Conservation (phyloP, 2,888 invertebrate species). For the Fissipunctia ypsillon region DNA sequence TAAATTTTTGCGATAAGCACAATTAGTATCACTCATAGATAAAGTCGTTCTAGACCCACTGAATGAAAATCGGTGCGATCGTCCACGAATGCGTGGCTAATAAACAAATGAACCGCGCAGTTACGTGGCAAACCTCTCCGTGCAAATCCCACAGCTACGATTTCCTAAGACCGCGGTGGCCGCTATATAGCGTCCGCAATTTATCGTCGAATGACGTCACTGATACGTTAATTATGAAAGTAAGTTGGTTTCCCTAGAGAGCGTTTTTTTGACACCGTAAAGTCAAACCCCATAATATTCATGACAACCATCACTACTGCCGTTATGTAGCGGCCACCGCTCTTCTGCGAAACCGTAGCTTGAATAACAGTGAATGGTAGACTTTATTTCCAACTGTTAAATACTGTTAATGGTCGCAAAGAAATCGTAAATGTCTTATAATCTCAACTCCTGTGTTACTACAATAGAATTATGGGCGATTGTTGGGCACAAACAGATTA, state of each 20-base stretch:
- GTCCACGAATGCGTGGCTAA: not conserved
- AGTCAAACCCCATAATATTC: too few species aligned
- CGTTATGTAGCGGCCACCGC: too few species aligned
- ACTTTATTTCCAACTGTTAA: constrained; percentile 37
- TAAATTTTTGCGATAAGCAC: not conserved
- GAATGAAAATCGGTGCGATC: not conserved
- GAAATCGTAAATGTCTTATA: constrained; percentile 61
- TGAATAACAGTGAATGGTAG: not conserved
- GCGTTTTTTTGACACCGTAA: too few species aligned
- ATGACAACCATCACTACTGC: too few species aligned
- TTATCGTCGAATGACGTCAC: too few species aligned
- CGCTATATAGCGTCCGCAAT: too few species aligned
- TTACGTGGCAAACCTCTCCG: not conserved
- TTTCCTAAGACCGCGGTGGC: too few species aligned
- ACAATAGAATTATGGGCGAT: constrained; percentile 29
- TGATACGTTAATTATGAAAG: too few species aligned
- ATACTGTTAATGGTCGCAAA: constrained; percentile 45
- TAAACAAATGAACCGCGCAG: not conserved
- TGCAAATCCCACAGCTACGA: not conserved
- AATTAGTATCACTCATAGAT: not conserved
- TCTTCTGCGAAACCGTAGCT: too few species aligned
- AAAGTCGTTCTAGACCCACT: not conserved
- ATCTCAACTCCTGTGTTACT: constrained; percentile 46
- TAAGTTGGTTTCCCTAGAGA: too few species aligned
- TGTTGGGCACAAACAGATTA: constrained; percentile 27